phyloP scores from a whole-genome alignment of 2,113 vertebrate genomes.

The Neodontobutis hainanensis region DNA sequence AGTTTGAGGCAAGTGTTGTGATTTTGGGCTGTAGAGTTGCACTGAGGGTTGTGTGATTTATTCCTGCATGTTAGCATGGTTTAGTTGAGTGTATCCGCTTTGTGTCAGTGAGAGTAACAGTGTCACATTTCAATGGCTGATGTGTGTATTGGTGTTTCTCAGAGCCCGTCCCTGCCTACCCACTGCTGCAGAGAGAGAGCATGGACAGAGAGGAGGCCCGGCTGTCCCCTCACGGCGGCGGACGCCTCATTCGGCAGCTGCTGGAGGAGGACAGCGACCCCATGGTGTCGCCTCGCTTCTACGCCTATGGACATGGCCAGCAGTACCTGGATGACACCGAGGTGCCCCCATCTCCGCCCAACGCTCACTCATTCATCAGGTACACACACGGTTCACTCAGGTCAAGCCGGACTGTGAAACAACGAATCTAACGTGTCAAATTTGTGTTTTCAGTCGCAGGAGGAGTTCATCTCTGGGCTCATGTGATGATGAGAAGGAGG shows the following conservation, averaged over 20 bases:
- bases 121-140: not conserved
- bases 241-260: slow-evolving; percentile 89
- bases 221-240: slow-evolving; percentile 88
- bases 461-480: slow-evolving; percentile 93
- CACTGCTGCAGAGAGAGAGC: slow-evolving; percentile 86
- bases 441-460: slow-evolving; percentile 78
- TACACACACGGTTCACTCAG: slow-evolving; percentile 49
- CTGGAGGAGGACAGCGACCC: slow-evolving; percentile 92
- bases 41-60: too few species aligned
- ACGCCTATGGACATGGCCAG: slow-evolving; percentile 89
- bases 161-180: slow-evolving; percentile 88
- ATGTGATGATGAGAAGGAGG: slow-evolving; percentile 87
- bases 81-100: not conserved
- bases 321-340: slow-evolving; percentile 96
- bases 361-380: slow-evolving; percentile 95
- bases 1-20: too few species aligned
- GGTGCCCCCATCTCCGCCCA: slow-evolving; percentile 97
- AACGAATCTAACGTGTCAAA: not conserved
- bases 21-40: too few species aligned
- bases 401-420: not conserved
- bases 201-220: slow-evolving; percentile 87
- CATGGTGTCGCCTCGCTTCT: slow-evolving; percentile 96
- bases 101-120: not conserved
- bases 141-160: slow-evolving; percentile 30
- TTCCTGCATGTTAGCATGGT: not conserved